A percentile compares a stretch with the other conserved stretches of the same genome.
phyloP scores from a whole-genome alignment of 2,888 invertebrate species.

The Aleiodes alternator region DNA sequence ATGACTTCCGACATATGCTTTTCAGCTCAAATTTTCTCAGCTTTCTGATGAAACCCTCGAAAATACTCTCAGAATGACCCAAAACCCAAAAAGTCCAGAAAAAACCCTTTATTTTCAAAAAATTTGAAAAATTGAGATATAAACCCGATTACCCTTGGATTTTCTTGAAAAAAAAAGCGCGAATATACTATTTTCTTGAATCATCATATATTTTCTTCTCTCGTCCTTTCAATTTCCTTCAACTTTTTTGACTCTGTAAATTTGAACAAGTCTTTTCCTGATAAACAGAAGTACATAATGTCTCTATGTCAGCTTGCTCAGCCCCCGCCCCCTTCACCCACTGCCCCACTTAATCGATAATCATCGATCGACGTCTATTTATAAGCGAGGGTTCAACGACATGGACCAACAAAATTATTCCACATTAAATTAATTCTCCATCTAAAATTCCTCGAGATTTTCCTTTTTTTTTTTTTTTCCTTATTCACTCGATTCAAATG shows the following conservation, averaged over 20 bases:
- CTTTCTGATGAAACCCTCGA: too few species aligned
- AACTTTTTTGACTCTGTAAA: constrained; percentile 6
- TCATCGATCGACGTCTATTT: constrained; percentile 55
- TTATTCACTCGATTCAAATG: neutral
- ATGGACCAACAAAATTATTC: neutral
- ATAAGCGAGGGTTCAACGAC: constrained; percentile 56
- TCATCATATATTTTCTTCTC: neutral
- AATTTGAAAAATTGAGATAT: too few species aligned
- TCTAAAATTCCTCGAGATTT: too few species aligned
- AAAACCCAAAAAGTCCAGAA: too few species aligned
- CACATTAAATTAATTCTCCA: too few species aligned
- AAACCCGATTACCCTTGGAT: too few species aligned
- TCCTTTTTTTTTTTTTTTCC: neutral
- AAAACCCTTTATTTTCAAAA: too few species aligned
- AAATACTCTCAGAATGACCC: too few species aligned
- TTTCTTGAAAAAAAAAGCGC: too few species aligned
- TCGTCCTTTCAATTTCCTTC: neutral
- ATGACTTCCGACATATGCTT: too few species aligned
- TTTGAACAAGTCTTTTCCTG: constrained; percentile 14
- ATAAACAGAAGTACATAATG: constrained; percentile 15
- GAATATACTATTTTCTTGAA: neutral
- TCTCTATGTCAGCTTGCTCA: constrained; percentile 28
- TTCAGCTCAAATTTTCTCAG: too few species aligned
- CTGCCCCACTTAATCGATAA: constrained; percentile 50
- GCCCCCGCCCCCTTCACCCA: neutral